Percentiles rank a stretch among this genome's conserved stretches.
Evolutionary conservation across 2,113 vertebrate genomes (phyloP).

Genomic region (Sinocyclocheilus anshuiensis): DNA sequence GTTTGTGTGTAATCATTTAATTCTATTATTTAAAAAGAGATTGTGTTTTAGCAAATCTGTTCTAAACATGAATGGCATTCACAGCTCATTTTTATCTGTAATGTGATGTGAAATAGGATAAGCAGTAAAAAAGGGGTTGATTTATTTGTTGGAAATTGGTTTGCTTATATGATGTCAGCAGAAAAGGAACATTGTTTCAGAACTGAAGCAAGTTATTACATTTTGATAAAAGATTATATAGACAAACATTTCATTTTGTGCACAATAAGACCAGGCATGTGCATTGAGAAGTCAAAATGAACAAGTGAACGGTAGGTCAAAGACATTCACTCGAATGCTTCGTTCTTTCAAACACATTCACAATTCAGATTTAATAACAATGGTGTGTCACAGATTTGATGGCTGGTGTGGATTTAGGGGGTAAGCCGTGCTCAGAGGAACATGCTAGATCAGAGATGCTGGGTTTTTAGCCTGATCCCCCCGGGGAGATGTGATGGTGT

Average conservation of each 20-base stretch:
- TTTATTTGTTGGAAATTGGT: background rate
- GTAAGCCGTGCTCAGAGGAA: background rate
- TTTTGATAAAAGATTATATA: slow-evolving; percentile 10
- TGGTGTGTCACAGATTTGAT: background rate
- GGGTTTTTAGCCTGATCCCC: slow-evolving; percentile 24
- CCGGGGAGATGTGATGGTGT: slow-evolving; percentile 6
- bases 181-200: background rate
- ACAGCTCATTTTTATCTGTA: background rate
- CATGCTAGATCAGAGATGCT: background rate
- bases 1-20: background rate
- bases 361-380: background rate
- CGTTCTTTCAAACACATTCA: background rate
- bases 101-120: background rate
- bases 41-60: background rate
- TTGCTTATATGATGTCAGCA: background rate
- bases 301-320: background rate
- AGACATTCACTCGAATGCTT: background rate
- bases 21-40: background rate
- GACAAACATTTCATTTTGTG: slow-evolving; percentile 3
- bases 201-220: background rate
- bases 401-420: background rate
- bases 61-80: background rate
- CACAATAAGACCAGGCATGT: background rate
- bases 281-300: background rate
- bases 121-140: background rate